Evolutionary conservation across 2,888 invertebrate genomes (phyloP).

Genomic region (Callyntrura sp.): DNA sequence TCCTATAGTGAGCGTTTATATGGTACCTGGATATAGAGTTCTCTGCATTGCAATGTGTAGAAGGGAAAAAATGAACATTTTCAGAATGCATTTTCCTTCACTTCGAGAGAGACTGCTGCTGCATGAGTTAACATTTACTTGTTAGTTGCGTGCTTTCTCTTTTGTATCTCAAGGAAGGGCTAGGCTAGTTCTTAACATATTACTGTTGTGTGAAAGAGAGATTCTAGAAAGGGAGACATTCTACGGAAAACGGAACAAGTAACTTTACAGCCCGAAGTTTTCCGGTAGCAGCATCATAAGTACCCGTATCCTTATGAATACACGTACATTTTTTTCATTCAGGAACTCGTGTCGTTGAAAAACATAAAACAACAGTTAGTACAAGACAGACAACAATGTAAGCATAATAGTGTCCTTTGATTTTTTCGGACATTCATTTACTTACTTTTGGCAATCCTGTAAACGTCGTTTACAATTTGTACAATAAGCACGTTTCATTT

Average conservation of each 20-base stretch:
- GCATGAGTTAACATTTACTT: constrained; percentile 21
- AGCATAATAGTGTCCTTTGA: no score
- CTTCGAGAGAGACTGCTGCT: background rate
- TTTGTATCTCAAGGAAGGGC: background rate
- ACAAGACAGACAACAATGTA: no score
- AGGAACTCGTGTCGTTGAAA: no score
- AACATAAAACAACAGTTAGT: no score
- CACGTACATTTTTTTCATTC: no score
- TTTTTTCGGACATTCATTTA: no score
- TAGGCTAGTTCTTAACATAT: background rate
- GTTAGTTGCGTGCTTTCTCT: constrained; percentile 39
- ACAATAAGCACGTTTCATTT: no score
- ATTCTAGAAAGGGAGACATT: background rate
- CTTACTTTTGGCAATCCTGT: no score
- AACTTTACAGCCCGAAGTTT: constrained; percentile 64
- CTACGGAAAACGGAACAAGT: constrained; percentile 58
- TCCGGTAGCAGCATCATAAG: constrained; percentile 55
- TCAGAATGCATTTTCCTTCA: background rate
- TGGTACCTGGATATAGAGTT: no score
- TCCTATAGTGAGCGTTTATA: background rate
- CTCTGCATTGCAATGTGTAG: background rate
- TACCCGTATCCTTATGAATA: constrained; percentile 4
- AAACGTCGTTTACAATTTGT: no score
- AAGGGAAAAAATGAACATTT: background rate
- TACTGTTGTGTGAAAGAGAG: background rate